Base-by-base conservation (phyloP, 2,888 invertebrate genomes). In the Callyntrura sp. region DNA sequence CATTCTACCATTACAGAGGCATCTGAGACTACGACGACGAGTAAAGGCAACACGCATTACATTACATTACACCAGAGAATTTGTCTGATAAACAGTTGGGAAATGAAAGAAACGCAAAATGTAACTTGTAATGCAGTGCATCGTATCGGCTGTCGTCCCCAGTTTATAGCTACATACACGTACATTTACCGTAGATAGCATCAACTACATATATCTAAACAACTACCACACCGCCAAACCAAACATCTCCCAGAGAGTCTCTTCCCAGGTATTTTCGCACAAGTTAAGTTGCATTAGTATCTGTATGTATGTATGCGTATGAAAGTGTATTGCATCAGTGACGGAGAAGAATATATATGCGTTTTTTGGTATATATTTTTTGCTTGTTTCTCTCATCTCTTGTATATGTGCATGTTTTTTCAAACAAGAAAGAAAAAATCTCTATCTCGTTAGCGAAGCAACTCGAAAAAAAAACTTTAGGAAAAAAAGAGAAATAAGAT, bases 21-120 rank as follows among this genome's bases (percentile, higher is more conserved):
- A n/a, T n/a, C n/a, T n/a, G n/a, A n/a, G n/a, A 35, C 20, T 4
- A 23, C 51, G 78, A 43, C 28, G 23, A 45, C 2, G n/a, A 70
- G 45, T 14, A 70, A 70, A 60, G 87, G 81, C 45, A 78, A 51
- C 81, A 81, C 35, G 70, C 68, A 87, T 86, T 68, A 70, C 78
- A 85, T 85, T 85, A 76, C 87, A 87, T 87, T 87, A 87, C 87
- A 87, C 87, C 25, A 23, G 87, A 87, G 87, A 81, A 25, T 81
- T 87, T 68, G 62, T 3, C 45, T 68, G 17, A 86, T n/a, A 79
- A 86, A 68, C 86, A 79, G 79, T 79, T 79, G 86, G 73, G 87
- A 82, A 87, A 82, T 70, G 48, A 62, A 85, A 55, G 5, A 51
- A 48, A 20, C 17, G 51, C 20, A 76, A 79, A 79, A 79, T 4